phyloP scores from a whole-genome alignment of 2,888 invertebrate genomes.

The Macrosiphum euphorbiae region DNA sequence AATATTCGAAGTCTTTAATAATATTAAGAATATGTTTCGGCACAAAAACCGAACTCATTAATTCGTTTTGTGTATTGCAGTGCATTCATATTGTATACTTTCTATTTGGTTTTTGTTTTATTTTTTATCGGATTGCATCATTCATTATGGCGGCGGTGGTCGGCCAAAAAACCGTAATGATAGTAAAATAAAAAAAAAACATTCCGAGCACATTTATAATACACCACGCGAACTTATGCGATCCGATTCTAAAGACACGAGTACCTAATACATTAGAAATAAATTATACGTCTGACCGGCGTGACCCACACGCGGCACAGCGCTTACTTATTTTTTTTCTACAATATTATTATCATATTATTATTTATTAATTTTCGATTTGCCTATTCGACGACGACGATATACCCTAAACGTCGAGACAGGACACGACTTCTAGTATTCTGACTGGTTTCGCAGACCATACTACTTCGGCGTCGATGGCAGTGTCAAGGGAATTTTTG shows the following conservation, averaged over 20 bases:
- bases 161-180: slow-evolving; percentile 10
- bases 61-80: background rate
- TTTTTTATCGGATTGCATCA: slow-evolving; percentile 25
- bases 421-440: background rate
- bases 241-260: slow-evolving; percentile 32
- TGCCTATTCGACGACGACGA: background rate
- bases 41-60: background rate
- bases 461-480: background rate
- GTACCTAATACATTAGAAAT: slow-evolving; percentile 28
- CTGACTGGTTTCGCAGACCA: slow-evolving; percentile 4
- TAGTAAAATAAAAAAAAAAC: background rate
- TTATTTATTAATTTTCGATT: slow-evolving; percentile 6
- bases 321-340: background rate
- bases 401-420: background rate
- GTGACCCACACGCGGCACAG: slow-evolving; percentile 24
- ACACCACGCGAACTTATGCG: background rate
- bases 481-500: slow-evolving; percentile 44
- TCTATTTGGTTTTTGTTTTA: slow-evolving; percentile 41
- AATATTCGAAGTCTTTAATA: background rate
- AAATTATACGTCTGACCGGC: slow-evolving; percentile 45
- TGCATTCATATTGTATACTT: background rate
- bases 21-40: background rate
- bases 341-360: background rate
- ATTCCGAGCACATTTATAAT: background rate
- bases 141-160: background rate